Evolutionary conservation across 2,888 invertebrate genomes (phyloP), one percentile per base, ranked within the genome.

Genomic region (Thymelicus acteon): DNA sequence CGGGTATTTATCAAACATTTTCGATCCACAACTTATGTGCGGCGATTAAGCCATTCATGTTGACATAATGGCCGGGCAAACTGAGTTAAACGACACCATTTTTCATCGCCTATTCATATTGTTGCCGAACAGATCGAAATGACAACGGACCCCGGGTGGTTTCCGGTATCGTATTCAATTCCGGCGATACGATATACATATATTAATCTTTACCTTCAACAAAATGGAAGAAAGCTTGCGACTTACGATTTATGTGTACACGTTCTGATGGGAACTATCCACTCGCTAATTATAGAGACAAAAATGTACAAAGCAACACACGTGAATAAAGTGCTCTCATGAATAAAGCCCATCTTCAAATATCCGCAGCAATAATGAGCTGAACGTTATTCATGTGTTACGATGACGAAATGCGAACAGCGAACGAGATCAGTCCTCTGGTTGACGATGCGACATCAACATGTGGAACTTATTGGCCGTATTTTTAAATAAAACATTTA

Each of bases 1-100:
- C 74, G 81, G 77, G 85, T 78, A 92, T 93, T 90, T 91, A 91
- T 93, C 92, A 92, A 89, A 90, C 90, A 90, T 90, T 88, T 90
- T 89, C 89, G 83, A 88, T 86, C 87, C 87, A 88, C 88, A 88
- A 93, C 85, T 90, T 91, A 92, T 91, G 85, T 78, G 77, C 79
- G 77, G 83, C 84, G 86, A 91, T 93, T 92, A 91, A 85, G 84
- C 81, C 84, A 88, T 89, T 87, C 87, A 79, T 93, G 93, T 93
- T 90, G 90, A 92, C 92, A 91, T 92, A 89, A 93, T 91, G 84
- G 79, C 82, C 80, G 82, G 82, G 80, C 85, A 88, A 90, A 89
- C 86, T 84, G 81, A 87, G 85, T 89, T 86, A 90, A 91, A 87
- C 82, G 83, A 75, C 77, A 78, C 80, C 77, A 88, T 88, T 84